Conservation (phyloP, 2,888 invertebrate species). For the Beris chalybata region DNA sequence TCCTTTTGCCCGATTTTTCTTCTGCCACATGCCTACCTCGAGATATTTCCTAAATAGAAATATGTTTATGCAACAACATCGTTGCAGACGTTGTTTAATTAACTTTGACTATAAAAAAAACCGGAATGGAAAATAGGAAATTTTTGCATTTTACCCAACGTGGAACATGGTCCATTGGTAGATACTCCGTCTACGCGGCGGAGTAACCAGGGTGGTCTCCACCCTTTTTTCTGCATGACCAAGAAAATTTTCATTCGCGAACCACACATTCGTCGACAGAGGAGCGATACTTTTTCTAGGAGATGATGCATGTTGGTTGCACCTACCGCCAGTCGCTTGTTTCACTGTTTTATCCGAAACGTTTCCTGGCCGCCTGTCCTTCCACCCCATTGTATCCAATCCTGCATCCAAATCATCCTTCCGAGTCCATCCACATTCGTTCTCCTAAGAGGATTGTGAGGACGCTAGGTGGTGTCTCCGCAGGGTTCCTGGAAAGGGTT, state of each 20-base stretch:
- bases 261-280: conserved; percentile 32
- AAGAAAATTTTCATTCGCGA: conserved; percentile 36
- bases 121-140: conserved; percentile 16
- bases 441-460: neutral
- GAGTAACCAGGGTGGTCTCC: conserved; percentile 24
- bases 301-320: neutral
- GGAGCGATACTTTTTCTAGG: conserved; percentile 10
- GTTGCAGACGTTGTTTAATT: conserved; percentile 38
- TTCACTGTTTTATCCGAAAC: neutral
- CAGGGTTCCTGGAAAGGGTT: conserved; percentile 14
- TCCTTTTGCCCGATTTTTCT: conserved; percentile 7
- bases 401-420: conserved; percentile 14
- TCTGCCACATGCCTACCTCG: neutral
- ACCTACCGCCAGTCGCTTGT: neutral
- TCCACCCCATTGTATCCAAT: conserved; percentile 9
- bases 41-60: conserved; percentile 12
- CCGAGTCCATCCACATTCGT: neutral
- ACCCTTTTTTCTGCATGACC: conserved; percentile 16
- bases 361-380: neutral
- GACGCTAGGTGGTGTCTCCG: neutral
- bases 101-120: conserved; percentile 36
- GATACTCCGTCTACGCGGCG: conserved; percentile 26
- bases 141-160: conserved; percentile 33
- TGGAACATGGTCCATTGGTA: conserved; percentile 1
- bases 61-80: conserved; percentile 35